Evolutionary conservation across 2,113 vertebrate genomes (phyloP), one percentile per base, ranked within the genome.

Genomic region (Uropsilus gracilis): DNA sequence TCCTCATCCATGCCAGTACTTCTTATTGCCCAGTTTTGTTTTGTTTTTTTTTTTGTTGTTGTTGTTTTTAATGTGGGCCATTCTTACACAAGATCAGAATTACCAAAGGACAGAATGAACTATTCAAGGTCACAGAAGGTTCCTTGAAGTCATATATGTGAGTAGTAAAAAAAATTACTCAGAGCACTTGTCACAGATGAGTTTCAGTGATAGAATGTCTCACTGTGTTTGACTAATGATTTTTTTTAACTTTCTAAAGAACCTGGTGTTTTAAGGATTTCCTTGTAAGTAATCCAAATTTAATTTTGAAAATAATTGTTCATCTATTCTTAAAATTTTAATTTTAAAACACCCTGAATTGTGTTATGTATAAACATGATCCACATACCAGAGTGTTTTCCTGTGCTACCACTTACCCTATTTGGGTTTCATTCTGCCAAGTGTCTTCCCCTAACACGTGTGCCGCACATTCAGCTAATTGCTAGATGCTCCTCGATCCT

Each of bases 251-350:
- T 81, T 72, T 82, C 13, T 83, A 34, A 91, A 93, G 22, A 91
- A 69, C 2, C 34, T 68, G 12, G 6, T 78, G 3, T 22, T 37
- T 94, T 76, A 88, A 55, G 22, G 44, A 68, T 81, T 75, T 86
- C 71, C 37, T 94, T 57, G 68, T 59, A 77, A 10, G 59, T 46
- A 68, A 86, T 68, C 55, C 34, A 50, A 82, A 93, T 90, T 61
- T 69, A 90, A 82, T 76, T 72, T 81, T 75, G 10, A 93, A 94
- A 89, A 72, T 61, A 48, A 0, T 82, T 89, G 30, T 72, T 87
- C 18, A 63, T 71, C 28, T 92, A 76, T 82, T 89, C 96, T 85
- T n/a, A 94, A 32, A 80, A 69, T 32, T 77, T 92, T 77, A 61
- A 90, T 80, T 84, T 88, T 76, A 63, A 86, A 92, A 76, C 42